Percentiles rank a stretch among this genome's conserved stretches.
phyloP scores from a whole-genome alignment of 1,140 invertebrate species.

The Drosophila nebulosa region DNA sequence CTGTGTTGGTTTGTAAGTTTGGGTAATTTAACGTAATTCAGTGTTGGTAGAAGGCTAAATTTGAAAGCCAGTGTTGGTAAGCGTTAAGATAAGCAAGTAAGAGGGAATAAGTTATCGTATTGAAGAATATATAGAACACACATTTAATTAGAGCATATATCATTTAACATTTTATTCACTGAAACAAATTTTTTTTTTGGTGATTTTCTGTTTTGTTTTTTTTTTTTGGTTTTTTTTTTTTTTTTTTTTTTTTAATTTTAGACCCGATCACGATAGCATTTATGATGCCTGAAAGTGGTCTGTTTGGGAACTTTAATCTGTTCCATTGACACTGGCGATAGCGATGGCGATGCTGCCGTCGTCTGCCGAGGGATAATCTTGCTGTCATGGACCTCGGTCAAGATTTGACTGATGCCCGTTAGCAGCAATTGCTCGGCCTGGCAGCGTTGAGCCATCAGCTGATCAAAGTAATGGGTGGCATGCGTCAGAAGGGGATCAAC shows the following conservation, averaged over 20 bases:
- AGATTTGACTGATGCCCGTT: neutral
- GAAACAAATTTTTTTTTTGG: neutral
- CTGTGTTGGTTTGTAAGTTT: too few species aligned
- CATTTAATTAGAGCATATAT: too few species aligned
- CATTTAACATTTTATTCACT: too few species aligned
- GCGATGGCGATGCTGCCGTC: neutral
- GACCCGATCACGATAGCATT: neutral
- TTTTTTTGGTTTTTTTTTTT: neutral
- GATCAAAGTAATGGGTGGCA: constrained; percentile 8
- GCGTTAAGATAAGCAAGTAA: too few species aligned
- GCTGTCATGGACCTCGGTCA: neutral
- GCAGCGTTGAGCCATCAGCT: constrained; percentile 14
- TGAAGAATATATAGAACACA: too few species aligned
- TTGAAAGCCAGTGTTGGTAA: too few species aligned
- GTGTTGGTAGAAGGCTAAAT: too few species aligned
- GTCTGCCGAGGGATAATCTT: neutral
- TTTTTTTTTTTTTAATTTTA: neutral
- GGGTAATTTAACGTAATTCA: too few species aligned
- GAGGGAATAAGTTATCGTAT: too few species aligned
- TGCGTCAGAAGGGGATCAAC: constrained; percentile 18
- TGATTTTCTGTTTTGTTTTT: neutral
- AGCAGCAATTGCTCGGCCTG: neutral
- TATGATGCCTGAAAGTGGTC: neutral
- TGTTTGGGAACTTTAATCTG: neutral
- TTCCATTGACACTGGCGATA: neutral